phyloP scores from a whole-genome alignment of 2,113 vertebrate genomes.

The Brachyhypopomus gauderio region DNA sequence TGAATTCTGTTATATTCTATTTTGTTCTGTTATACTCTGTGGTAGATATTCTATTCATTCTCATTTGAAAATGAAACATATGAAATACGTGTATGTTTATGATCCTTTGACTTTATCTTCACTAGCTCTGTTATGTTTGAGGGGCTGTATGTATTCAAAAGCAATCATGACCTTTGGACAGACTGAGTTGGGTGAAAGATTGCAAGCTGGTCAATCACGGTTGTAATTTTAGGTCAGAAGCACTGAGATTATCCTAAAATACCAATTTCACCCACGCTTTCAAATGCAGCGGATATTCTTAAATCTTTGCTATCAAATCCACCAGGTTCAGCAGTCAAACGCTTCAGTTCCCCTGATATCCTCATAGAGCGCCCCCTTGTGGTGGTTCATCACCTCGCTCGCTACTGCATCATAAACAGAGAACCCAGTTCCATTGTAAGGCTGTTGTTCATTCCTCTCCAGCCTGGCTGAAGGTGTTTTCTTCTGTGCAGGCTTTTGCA shows the following conservation, averaged over 20 bases:
- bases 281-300: background rate
- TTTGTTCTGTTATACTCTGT: background rate
- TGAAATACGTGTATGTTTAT: conserved; percentile 10
- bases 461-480: conserved; percentile 25
- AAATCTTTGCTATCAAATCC: background rate
- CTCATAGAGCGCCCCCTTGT: conserved; percentile 48
- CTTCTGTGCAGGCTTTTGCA: conserved; percentile 82
- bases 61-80: background rate
- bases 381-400: background rate
- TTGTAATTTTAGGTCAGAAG: conserved; percentile 11
- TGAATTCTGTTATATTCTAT: conserved; percentile 5
- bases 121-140: conserved; percentile 10
- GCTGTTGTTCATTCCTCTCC: background rate
- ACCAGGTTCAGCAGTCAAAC: background rate
- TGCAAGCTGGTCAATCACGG: conserved; percentile 12
- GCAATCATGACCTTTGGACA: conserved; percentile 42
- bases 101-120: conserved; percentile 8
- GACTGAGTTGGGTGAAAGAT: conserved; percentile 10
- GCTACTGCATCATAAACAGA: background rate
- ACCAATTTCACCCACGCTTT: background rate
- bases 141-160: conserved; percentile 6
- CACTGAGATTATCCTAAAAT: background rate
- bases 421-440: too few species aligned
- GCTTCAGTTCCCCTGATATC: conserved; percentile 22
- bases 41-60: background rate